Percentiles rank a stretch among this genome's conserved stretches.
Evolutionary conservation across 2,888 invertebrate species (phyloP).

Genomic region (Nomada ferruginata): DNA sequence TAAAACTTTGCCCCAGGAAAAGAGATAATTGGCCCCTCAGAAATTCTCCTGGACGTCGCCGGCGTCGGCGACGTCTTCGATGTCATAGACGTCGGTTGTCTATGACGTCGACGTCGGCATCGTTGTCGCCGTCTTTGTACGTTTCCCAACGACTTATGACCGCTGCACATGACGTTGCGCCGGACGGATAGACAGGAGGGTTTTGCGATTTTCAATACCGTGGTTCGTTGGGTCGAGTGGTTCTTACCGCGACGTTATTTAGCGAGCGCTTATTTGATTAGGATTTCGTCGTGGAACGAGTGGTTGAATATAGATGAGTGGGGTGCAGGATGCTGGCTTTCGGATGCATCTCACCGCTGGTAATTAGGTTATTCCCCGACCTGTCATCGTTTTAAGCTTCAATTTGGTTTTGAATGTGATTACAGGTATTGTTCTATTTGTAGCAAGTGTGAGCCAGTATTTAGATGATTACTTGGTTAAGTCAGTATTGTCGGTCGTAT

Average conservation of each 20-base stretch:
- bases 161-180: not conserved
- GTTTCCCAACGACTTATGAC: conserved; percentile 26
- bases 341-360: too few species aligned
- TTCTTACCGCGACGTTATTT: not conserved
- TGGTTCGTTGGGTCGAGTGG: not conserved
- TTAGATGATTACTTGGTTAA: too few species aligned
- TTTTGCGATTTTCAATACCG: not conserved
- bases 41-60: conserved; percentile 64
- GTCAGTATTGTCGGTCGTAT: too few species aligned
- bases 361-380: too few species aligned
- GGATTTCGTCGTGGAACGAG: not conserved
- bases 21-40: conserved; percentile 69
- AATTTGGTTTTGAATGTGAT: not conserved
- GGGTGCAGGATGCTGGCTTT: conserved; percentile 1
- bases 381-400: not conserved
- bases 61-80: conserved; percentile 24
- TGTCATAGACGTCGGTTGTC: conserved; percentile 44
- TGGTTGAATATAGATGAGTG: conserved; percentile 18
- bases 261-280: not conserved
- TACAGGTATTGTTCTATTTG: too few species aligned
- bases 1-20: conserved; percentile 69
- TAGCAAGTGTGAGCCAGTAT: too few species aligned
- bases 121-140: not conserved
- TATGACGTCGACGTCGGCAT: conserved; percentile 35
- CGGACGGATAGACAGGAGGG: not conserved